These are phyloP conservation scores for Ethmia dodecea DNA, from an alignment of 2,888 invertebrate genomes.

Conservation along the genomic window DNA sequence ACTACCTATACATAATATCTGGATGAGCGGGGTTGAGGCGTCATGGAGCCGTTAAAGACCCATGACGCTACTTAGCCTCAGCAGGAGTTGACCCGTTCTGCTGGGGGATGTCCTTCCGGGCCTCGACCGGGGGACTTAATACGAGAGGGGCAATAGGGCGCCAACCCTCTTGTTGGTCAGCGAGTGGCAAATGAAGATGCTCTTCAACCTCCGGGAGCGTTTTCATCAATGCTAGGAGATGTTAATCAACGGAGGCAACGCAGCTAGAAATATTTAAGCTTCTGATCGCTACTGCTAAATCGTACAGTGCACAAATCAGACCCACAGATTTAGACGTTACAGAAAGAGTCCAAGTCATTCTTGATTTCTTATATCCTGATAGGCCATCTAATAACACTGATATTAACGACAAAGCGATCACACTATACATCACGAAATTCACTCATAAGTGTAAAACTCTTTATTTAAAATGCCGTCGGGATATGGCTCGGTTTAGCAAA, in stretches of 20 bases:
- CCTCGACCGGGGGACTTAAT: conserved; percentile 21
- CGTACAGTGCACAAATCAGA: background rate
- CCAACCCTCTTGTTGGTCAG: conserved; percentile 18
- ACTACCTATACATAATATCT: conserved; percentile 5
- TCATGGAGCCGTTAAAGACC: conserved; percentile 4
- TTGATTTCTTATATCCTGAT: background rate
- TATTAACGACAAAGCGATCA: background rate
- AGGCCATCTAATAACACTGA: background rate
- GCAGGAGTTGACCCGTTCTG: conserved; percentile 17
- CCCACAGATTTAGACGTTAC: background rate
- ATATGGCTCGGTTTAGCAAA: background rate
- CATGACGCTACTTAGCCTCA: conserved; percentile 14
- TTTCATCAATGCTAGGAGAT: background rate
- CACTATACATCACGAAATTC: background rate
- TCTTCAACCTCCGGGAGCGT: conserved; percentile 1
- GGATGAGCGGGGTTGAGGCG: conserved; percentile 13
- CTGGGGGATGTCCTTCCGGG: conserved; percentile 19
- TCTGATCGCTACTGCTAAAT: background rate
- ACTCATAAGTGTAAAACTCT: background rate
- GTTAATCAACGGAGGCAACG: background rate
- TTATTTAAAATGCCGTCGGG: background rate
- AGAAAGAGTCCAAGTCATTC: no score
- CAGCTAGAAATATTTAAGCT: background rate
- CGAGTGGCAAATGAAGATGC: conserved; percentile 15
- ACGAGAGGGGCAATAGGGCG: conserved; percentile 19